Evolutionary conservation across 1,140 invertebrate species (phyloP), one percentile per base, ranked within the genome.

Genomic region (Tetraneura akinire): DNA sequence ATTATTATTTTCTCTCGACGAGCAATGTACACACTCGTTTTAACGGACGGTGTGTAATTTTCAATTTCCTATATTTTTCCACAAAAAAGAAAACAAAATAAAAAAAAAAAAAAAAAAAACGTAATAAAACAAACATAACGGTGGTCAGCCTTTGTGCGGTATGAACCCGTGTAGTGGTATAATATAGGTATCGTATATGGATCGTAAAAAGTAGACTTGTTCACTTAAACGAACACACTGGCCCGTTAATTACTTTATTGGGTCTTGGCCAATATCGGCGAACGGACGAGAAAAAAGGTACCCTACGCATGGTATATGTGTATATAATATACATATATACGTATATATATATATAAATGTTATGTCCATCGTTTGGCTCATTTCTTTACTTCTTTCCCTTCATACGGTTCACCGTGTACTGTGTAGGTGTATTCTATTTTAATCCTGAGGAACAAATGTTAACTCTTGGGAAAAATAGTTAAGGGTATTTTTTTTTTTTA

Each of bases 201-300:
- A 42, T 60, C 21, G 32, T 76, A 57, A 76, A 76, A 76, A 76
- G 73, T 42, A 42, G 4, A 32, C 51, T 55, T 60, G n/a, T 76
- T 42, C 73, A 23, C 73, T 53, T 37, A 23, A 37, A 74, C 73
- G 53, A 45, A 21, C 73, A 55, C 73, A 51, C 14, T 16, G n/a
- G 29, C 29, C 13, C 73, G 73, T 76, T 76, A 76, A 76, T 76
- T 76, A 76, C 73, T 76, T 60, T 76, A 60, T 76, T 76, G 73
- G 73, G 21, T 37, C 21, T 13, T 1, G 53, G 23, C 73, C 73
- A 76, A 76, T 76, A 76, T 76, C 71, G 55, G 45, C 8, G 71
- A 37, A 57, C 8, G 32, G 37, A 60, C 73, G 21, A 57, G 53
- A 60, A 42, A 60, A 45, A 18, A 32, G 73, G 21, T 21, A 18